Percentiles rank a stretch among this genome's conserved stretches.
Conservation (phyloP, 2,113 vertebrate species). For the Butorides virescens region DNA sequence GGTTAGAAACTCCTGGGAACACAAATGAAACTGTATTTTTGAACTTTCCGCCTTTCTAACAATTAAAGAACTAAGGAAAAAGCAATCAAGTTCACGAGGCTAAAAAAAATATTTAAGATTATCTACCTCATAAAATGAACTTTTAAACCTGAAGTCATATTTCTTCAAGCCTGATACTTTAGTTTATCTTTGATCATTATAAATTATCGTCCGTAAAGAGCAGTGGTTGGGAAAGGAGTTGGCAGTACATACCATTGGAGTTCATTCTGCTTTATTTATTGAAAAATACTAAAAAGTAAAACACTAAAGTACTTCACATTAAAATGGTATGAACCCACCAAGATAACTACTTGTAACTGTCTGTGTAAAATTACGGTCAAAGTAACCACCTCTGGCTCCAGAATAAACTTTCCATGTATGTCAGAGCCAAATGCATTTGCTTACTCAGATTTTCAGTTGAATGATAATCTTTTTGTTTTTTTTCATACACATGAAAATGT, state of each 20-base stretch:
- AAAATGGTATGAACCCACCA: constrained; percentile 54
- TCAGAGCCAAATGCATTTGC: constrained; percentile 70
- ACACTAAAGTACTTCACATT: constrained; percentile 49
- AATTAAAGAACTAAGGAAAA: constrained; percentile 46
- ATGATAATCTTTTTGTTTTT: neutral
- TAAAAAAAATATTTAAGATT: constrained; percentile 58
- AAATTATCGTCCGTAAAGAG: constrained; percentile 61
- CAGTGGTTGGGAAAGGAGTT: constrained; percentile 57
- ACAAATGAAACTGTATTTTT: constrained; percentile 9
- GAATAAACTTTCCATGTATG: constrained; percentile 60
- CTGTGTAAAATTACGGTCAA: constrained; percentile 65
- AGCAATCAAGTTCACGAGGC: constrained; percentile 58
- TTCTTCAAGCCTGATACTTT: constrained; percentile 65
- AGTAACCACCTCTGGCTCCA: constrained; percentile 66
- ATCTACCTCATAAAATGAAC: constrained; percentile 70
- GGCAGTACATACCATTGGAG: neutral
- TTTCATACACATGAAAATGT: neutral
- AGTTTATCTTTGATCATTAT: constrained; percentile 73
- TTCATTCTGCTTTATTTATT: constrained; percentile 69
- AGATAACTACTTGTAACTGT: constrained; percentile 51
- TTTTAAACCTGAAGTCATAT: constrained; percentile 61
- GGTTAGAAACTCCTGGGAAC: neutral
- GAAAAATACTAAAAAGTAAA: constrained; percentile 69
- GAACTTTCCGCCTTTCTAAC: neutral
- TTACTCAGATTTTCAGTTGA: constrained; percentile 72